Evolutionary conservation across 2,113 vertebrate species (phyloP).

Genomic region (Aphyosemion australe): DNA sequence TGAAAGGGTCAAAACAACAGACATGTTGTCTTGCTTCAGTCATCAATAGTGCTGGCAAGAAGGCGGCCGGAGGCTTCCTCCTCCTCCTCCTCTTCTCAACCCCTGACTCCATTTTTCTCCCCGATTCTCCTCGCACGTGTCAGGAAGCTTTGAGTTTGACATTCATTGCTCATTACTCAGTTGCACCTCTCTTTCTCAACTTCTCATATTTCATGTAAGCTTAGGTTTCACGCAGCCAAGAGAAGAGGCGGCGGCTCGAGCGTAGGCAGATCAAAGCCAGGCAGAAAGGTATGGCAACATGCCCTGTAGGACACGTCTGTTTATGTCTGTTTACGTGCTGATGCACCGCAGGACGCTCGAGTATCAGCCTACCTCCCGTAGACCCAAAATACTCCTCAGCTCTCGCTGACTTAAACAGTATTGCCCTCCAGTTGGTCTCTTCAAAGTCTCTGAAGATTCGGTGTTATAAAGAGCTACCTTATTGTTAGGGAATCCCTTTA

Average conservation of each 20-base stretch:
- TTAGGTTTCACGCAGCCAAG: slow-evolving; percentile 25
- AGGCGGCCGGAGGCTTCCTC: slow-evolving; percentile 11
- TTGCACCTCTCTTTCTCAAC: slow-evolving; percentile 65
- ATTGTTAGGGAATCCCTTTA: slow-evolving; percentile 7
- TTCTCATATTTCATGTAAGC: slow-evolving; percentile 47
- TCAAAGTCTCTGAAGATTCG: neutral
- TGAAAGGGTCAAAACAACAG: slow-evolving; percentile 33
- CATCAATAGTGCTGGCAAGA: slow-evolving; percentile 36
- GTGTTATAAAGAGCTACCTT: neutral
- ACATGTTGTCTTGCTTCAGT: slow-evolving; percentile 23
- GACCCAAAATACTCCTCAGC: slow-evolving; percentile 34
- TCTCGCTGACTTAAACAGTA: slow-evolving; percentile 23
- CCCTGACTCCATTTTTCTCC: slow-evolving; percentile 17
- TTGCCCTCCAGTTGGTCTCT: slow-evolving; percentile 17
- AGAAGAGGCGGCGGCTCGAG: slow-evolving; percentile 22
- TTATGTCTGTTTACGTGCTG: slow-evolving; percentile 40
- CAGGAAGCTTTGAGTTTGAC: slow-evolving; percentile 55
- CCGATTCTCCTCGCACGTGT: slow-evolving; percentile 22
- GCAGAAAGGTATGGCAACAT: slow-evolving; percentile 39
- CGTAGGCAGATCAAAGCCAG: slow-evolving; percentile 62
- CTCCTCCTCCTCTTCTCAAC: slow-evolving; percentile 7
- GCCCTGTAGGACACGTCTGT: slow-evolving; percentile 50
- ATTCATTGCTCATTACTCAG: slow-evolving; percentile 77
- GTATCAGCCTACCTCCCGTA: slow-evolving; percentile 3
- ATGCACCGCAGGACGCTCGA: slow-evolving; percentile 37